These are phyloP conservation scores for Allygus modestus DNA, from an alignment of 2,888 invertebrate genomes.

Conservation along the genomic window DNA sequence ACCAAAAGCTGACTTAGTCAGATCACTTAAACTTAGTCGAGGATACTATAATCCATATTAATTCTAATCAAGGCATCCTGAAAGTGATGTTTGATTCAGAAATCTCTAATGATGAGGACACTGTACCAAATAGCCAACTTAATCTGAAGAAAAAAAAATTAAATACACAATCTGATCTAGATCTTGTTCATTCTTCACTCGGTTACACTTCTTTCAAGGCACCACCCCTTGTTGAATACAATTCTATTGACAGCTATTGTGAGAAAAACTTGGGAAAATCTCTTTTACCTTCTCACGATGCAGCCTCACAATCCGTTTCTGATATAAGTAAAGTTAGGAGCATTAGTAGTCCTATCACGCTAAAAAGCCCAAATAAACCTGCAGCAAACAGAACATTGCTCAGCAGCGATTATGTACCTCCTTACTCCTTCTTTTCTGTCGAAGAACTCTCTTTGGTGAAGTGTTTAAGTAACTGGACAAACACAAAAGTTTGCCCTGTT, in stretches of 20 bases:
- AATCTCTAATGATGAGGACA: neutral
- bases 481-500: conserved; percentile 27
- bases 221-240: conserved; percentile 39
- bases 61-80: neutral
- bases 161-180: neutral
- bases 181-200: conserved; percentile 30
- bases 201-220: conserved; percentile 5
- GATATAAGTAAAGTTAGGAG: neutral
- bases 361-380: conserved; percentile 22
- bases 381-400: neutral
- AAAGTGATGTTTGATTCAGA: neutral
- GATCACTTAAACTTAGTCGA: neutral
- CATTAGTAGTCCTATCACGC: conserved; percentile 40
- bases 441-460: conserved; percentile 39
- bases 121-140: neutral
- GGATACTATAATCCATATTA: neutral
- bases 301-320: neutral
- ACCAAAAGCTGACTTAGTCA: conserved; percentile 16
- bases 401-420: neutral
- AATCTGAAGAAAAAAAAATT: conserved; percentile 11
- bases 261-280: conserved; percentile 30
- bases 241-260: conserved; percentile 49
- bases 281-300: neutral
- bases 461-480: conserved; percentile 23
- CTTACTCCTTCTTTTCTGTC: conserved; percentile 21